phyloP scores from a whole-genome alignment of 2,888 invertebrate genomes.

The Amphiduros pacificus region DNA sequence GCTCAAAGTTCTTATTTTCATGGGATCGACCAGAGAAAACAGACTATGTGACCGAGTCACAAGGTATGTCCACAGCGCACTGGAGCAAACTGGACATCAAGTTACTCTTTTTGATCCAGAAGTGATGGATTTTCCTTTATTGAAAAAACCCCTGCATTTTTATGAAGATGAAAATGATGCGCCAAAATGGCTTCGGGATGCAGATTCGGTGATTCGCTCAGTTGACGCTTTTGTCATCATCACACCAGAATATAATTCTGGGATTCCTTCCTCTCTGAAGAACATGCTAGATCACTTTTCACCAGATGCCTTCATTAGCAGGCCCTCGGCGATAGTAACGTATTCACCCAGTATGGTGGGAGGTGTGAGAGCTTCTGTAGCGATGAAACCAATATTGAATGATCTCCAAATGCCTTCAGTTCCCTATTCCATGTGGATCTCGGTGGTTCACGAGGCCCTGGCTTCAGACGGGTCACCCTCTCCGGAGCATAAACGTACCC shows the following conservation, averaged over 20 bases:
- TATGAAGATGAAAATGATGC: constrained; percentile 36
- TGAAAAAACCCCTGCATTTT: constrained; percentile 40
- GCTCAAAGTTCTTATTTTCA: background rate
- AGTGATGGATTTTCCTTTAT: constrained; percentile 49
- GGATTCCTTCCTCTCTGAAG: constrained; percentile 59
- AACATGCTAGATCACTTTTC: constrained; percentile 62
- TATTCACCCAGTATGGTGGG: constrained; percentile 45
- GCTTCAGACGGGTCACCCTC: no score
- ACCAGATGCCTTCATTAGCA: constrained; percentile 52
- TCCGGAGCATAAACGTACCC: no score
- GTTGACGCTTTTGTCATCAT: constrained; percentile 61
- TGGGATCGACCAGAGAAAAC: background rate
- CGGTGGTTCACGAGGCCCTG: no score
- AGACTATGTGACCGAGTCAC: background rate
- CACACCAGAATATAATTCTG: constrained; percentile 58
- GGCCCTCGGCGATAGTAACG: constrained; percentile 47
- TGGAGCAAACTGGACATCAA: background rate
- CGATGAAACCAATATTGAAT: background rate
- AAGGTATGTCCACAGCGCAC: background rate
- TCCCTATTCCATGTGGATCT: background rate
- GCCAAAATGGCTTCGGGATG: constrained; percentile 33
- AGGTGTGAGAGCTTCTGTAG: background rate
- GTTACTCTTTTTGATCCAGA: no score
- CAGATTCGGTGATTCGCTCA: constrained; percentile 4
- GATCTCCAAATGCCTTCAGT: background rate